Evolutionary conservation across 2,113 vertebrate species (phyloP), one percentile per base, ranked within the genome.

Genomic region (Brienomyrus brachyistius): DNA sequence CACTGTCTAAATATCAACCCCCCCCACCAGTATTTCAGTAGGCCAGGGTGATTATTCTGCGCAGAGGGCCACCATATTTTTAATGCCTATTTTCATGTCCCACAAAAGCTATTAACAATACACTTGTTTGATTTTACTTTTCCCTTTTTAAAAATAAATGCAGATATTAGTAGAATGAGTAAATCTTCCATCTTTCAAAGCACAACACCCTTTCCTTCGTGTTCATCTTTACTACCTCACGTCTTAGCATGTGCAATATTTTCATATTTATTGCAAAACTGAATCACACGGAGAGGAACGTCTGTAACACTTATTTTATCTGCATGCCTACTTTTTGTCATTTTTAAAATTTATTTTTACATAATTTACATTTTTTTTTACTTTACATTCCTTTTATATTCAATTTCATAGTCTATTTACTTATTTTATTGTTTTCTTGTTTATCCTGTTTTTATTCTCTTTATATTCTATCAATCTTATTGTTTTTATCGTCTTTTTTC

Each of bases 1-100:
- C 35, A 9, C 74, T n/a, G 50, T 56, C 31, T 89, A 83, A 43
- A 83, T 89, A 80, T 89, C 31, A 45, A n/a, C n/a, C 66, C 52
- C 45, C 59, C 47, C 15, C 21, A 2, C 23, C 4, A 62, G 4
- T 80, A 43, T 43, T 80, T 43, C 11, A 43, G 74, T 4, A 43
- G 4, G 11, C 74, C 17, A 31, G n/a, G n/a, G 10, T 77, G 27
- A 80, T 9, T 62, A 62, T 62, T 23, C 21, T 23, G 21, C 8
- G 5, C 0, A 1, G 56, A 62, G 56, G 2, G 23, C 23, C 59
- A 27, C 59, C 23, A 27, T 62, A 23, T 62, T 62, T 62, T 23
- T 27, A n/a, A 62, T 62, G 23, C 8, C 23, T 27, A 62, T 62
- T 27, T n/a, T 62, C 23, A 62, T n/a, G 59, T 62, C 59, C 59